phyloP scores from a whole-genome alignment of 2,113 vertebrate species.

The Conger conger region DNA sequence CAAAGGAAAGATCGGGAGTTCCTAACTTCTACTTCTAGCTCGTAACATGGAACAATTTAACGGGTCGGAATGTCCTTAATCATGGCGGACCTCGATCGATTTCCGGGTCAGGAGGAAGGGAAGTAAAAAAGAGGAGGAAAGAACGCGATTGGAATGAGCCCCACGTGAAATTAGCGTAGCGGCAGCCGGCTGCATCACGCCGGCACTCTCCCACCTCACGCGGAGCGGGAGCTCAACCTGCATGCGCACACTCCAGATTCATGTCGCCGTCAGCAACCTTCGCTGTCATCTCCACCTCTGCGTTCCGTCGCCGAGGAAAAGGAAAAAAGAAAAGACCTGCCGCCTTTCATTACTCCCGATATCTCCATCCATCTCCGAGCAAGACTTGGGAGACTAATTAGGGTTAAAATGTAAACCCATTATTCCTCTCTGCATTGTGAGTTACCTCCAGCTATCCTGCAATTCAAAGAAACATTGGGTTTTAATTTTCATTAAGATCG shows the following conservation, averaged over 20 bases:
- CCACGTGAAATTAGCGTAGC: neutral
- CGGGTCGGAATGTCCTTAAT: too few relatives aligned
- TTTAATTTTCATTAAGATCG: conserved; percentile 65
- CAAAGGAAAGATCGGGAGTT: too few relatives aligned
- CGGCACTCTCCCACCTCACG: neutral
- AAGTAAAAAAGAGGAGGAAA: too few relatives aligned
- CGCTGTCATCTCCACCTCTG: neutral
- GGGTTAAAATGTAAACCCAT: conserved; percentile 33
- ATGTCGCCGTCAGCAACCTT: neutral
- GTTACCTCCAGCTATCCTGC: conserved; percentile 27
- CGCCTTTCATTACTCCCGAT: neutral
- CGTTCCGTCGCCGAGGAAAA: neutral
- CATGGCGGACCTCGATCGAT: too few relatives aligned
- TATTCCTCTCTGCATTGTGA: conserved; percentile 23
- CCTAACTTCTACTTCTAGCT: too few relatives aligned
- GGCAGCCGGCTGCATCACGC: neutral
- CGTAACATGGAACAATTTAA: too few relatives aligned
- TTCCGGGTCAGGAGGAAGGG: too few relatives aligned
- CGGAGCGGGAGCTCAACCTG: neutral
- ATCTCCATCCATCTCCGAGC: neutral
- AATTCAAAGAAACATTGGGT: conserved; percentile 43
- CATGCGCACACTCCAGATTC: neutral
- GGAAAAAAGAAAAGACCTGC: conserved; percentile 24
- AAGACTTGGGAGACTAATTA: conserved; percentile 23
- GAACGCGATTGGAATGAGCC: too few relatives aligned